Base-by-base conservation (phyloP, 2,797 vertebrate genomes). In the Gila robusta region DNA sequence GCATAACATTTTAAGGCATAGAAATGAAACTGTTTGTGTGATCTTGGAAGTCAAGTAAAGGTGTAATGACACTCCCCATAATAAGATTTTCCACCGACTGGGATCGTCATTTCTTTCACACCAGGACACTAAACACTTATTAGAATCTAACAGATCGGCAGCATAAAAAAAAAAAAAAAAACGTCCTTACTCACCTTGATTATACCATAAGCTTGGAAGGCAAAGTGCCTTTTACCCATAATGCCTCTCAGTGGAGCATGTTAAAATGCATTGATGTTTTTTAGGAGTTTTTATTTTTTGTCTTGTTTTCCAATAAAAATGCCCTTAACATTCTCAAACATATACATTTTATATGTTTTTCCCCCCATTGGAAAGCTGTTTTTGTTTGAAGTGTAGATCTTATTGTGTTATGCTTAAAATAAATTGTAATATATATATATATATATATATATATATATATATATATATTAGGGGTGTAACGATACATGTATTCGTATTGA, bases 161-260 rank as follows among this genome's bases (percentile, higher is more conserved):
- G 82, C 32, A 54, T 84, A 70, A 85, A 86, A 44, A 44, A 44
- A 11, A 44, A 10, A 74, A 47, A 35, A 35, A 35, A 74, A 89
- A 89, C 56, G 87, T 86, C 83, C 64, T 66, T 10, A 41, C 66
- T 81, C 86, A 84, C 88, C 81, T 79, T 89, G 81, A 90, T 89
- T 89, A 85, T 64, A 11, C 66, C 35, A 17, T 77, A 78, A 78
- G 84, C 56, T 71, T 64, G 69, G 59, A 70, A 84, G 23, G 49
- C 64, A 39, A 47, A 62, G 52, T 77, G 62, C 26, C 56, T 54
- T 89, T 90, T 89, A 83, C 70, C 35, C 26, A 44, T 84, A 70
- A 70, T 78, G 54, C 35, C 23, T 78, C 37, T 64, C 19, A n/a
- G 54, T 26, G 59, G 23, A 79, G n/a, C 56, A 79, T 79, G 35